These are phyloP conservation scores for Cirrhinus mrigala DNA, from an alignment of 2,797 vertebrate species.

Conservation along the genomic window DNA sequence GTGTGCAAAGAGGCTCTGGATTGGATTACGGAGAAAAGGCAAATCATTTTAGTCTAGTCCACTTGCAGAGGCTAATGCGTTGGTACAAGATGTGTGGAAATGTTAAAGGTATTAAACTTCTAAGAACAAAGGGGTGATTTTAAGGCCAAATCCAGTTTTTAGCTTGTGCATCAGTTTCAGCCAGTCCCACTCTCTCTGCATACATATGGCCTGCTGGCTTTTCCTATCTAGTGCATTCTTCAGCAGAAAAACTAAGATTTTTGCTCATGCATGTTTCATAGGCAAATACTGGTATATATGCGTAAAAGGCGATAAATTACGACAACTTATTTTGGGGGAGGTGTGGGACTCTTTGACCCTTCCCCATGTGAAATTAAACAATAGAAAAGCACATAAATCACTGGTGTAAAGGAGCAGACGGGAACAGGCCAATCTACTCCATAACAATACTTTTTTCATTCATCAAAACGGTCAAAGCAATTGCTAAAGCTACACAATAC, in stretches of 20 bases:
- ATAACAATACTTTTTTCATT: conserved; percentile 84
- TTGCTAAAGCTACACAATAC: conserved; percentile 68
- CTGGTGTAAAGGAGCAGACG: conserved; percentile 72
- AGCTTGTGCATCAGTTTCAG: neutral
- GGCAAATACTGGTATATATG: conserved; percentile 73
- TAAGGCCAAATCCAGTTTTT: conserved; percentile 15
- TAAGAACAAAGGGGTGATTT: conserved; percentile 48
- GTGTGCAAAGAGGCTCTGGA: conserved; percentile 44
- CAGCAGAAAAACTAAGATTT: conserved; percentile 34
- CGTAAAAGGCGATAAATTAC: conserved; percentile 76
- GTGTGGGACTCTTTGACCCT: conserved; percentile 74
- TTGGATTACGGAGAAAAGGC: conserved; percentile 58
- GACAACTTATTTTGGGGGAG: conserved; percentile 74
- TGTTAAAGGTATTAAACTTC: conserved; percentile 49
- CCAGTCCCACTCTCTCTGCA: conserved; percentile 1
- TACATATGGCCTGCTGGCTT: conserved; percentile 60
- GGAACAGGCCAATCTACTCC: conserved; percentile 83
- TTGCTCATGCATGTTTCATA: conserved; percentile 33
- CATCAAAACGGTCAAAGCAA: conserved; percentile 84
- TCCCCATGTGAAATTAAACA: conserved; percentile 81
- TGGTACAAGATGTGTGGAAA: conserved; percentile 41
- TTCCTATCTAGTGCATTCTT: conserved; percentile 62
- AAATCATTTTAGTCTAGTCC: conserved; percentile 56
- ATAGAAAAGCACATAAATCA: conserved; percentile 88
- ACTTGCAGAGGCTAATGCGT: conserved; percentile 31